Base-by-base conservation (phyloP, 2,113 vertebrate species). In the Gallinago paraguaiae region DNA sequence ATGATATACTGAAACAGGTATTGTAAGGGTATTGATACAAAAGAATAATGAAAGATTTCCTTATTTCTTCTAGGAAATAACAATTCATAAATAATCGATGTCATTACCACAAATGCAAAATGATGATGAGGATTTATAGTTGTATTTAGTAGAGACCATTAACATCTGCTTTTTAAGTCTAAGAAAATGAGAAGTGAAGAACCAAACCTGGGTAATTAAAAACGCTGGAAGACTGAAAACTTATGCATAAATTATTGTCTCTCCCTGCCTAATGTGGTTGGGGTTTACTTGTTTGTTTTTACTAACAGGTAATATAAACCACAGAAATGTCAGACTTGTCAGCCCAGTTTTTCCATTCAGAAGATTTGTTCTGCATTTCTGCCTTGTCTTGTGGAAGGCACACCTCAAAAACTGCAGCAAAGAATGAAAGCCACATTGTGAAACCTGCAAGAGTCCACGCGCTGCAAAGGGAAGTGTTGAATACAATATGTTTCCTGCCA, bases 231-330 rank as follows among this genome's bases (percentile, higher is more conserved):
- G 77, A 43, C 19, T 45, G 70, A 93, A 92, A 68, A 92, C 23
- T 37, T 6, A 16, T 17, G 81, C 61, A 75, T 60, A 41, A 61
- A 75, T 88, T 79, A 79, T 61, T 75, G 65, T 59, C 53, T 31
- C 51, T 51, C 50, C 24, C 59, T 68, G 51, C 45, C 56, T 76
- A n/a, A 39, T 22, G 48, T 48, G 65, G 24, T 28, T 80, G 48
- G 48, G 50, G 57, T 94, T 97, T 92, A 70, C 91, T 92, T 89
- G 31, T 85, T 96, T 90, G 81, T 89, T 96, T 94, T 94, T 57
- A 82, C 77, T 85, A 79, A 45, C 81, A 94, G 87, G 86, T 87
- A 87, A 91, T 23, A 69, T 14, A 94, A 96, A 91, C 89, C 81
- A 82, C 91, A 93, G 82, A 90, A 96, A 88, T 10, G 86, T 37